Percentiles rank a stretch among this genome's conserved stretches.
These are phyloP conservation scores for Stomorhina lunata DNA, from an alignment of 2,888 invertebrate species.

Conservation along the genomic window DNA sequence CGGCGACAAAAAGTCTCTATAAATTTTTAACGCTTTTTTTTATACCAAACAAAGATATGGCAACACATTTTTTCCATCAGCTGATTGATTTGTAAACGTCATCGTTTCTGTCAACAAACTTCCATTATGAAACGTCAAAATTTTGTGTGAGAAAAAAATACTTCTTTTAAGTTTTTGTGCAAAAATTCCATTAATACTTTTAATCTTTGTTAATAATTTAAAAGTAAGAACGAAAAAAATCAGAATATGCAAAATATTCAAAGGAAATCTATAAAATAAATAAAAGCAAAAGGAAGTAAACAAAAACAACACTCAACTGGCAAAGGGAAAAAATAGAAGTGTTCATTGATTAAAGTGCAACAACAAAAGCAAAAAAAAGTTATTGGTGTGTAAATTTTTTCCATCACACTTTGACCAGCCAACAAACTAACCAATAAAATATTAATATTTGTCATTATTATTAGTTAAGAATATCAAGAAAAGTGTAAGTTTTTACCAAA, in stretches of 20 bases:
- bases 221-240: constrained; percentile 1
- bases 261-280: neutral
- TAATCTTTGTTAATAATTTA: neutral
- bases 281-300: neutral
- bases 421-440: neutral
- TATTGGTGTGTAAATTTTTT: neutral
- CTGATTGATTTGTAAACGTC: constrained; percentile 45
- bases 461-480: neutral
- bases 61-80: constrained; percentile 10
- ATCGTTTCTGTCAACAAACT: constrained; percentile 13
- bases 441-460: neutral
- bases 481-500: neutral
- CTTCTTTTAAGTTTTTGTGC: neutral
- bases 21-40: neutral
- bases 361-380: too few relatives aligned
- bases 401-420: neutral
- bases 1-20: neutral
- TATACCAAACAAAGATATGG: neutral
- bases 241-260: neutral
- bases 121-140: constrained; percentile 46
- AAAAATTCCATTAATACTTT: constrained; percentile 8
- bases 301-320: neutral
- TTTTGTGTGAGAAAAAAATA: constrained; percentile 5
- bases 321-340: neutral
- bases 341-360: constrained; percentile 20